phyloP scores from a whole-genome alignment of 1,140 invertebrate genomes.

The Nautilus pompilius region DNA sequence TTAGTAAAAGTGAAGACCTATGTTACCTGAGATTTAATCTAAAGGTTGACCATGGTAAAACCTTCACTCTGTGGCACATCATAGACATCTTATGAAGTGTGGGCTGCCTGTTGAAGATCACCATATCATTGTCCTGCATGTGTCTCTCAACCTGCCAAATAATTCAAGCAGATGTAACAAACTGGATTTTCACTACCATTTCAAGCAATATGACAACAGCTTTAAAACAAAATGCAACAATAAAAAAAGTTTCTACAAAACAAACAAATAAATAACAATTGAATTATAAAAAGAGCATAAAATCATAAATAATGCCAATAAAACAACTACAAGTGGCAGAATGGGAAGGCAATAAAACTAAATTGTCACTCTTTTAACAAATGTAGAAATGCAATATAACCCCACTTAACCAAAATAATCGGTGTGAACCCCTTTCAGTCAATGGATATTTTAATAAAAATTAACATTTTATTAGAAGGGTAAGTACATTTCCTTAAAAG shows the following conservation, averaged over 20 bases:
- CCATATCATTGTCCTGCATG: constrained; percentile 95
- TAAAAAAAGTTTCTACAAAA: not conserved
- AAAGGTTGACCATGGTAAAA: constrained; percentile 97
- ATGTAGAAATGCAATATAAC: no score
- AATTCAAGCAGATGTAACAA: no score
- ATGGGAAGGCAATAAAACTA: no score
- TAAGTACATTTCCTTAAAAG: no score
- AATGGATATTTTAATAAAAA: no score
- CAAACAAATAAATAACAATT: not conserved
- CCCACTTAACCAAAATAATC: no score
- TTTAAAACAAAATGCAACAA: not conserved
- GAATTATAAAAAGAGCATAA: not conserved
- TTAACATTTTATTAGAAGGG: no score
- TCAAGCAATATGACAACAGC: not conserved
- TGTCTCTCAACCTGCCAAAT: constrained; percentile 85
- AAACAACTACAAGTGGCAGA: no score
- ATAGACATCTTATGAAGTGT: constrained; percentile 99
- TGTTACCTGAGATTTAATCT: constrained; percentile 77
- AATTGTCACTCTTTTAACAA: no score
- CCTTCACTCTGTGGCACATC: constrained; percentile 99
- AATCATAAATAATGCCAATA: not conserved
- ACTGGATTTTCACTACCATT: not conserved
- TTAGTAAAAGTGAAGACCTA: not conserved
- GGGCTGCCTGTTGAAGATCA: constrained; percentile 99
- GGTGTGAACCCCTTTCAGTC: no score